phyloP scores from a whole-genome alignment of 1,140 invertebrate species.

The Harpegnathos saltator region DNA sequence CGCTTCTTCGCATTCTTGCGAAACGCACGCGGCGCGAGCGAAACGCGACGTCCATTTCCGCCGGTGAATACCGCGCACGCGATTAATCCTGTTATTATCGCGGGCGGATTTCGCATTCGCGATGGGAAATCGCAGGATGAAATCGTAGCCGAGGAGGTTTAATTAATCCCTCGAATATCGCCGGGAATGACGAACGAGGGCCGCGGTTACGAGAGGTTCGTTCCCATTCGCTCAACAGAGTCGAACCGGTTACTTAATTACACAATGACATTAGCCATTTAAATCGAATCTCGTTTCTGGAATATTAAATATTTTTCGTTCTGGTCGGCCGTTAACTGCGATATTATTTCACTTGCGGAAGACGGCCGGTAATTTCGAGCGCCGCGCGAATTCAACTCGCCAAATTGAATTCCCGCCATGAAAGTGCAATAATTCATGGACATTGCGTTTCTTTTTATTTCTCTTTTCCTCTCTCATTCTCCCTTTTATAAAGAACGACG shows the following conservation, averaged over 20 bases:
- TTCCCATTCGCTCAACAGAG: not conserved
- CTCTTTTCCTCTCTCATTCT: too few species aligned
- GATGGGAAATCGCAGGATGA: not conserved
- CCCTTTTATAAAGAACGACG: too few species aligned
- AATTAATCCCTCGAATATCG: slow-evolving; percentile 15
- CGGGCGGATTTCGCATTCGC: not conserved
- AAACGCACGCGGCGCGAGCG: not conserved
- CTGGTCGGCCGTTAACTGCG: too few species aligned
- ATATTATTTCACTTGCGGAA: not conserved
- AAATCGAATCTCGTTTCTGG: not conserved
- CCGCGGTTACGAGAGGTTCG: not conserved
- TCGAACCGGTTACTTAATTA: not conserved
- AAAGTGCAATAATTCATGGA: too few species aligned
- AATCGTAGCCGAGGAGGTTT: slow-evolving; percentile 15
- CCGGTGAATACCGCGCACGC: not conserved
- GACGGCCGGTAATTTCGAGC: not conserved
- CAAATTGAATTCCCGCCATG: too few species aligned
- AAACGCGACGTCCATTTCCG: not conserved
- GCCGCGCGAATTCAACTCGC: slow-evolving; percentile 1
- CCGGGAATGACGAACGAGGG: not conserved
- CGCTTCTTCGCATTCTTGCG: slow-evolving; percentile 18
- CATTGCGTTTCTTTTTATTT: too few species aligned
- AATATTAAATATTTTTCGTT: slow-evolving; percentile 1
- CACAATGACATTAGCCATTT: slow-evolving; percentile 7
- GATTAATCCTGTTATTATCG: slow-evolving; percentile 27